Base-by-base conservation (phyloP, 2,888 invertebrate species). In the Sphaerophoria rueppellii region DNA sequence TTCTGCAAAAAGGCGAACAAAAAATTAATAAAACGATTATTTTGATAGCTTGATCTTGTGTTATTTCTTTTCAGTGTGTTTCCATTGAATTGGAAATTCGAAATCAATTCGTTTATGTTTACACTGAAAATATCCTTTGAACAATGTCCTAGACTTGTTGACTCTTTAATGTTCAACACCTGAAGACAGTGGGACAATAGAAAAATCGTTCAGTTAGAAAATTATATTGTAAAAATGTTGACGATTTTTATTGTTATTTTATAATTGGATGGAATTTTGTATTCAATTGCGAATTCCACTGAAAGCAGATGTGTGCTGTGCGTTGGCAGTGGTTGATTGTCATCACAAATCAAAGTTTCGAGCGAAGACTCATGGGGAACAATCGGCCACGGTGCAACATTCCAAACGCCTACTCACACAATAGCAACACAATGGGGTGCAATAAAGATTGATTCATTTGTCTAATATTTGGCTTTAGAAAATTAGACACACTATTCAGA, bases 401-500 rank as follows among this genome's bases (percentile, higher is more conserved):
- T 63, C 48, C 58, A 35, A 85, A 85, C 85, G 85, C 85, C 85
- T 70, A 69, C 76, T 73, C 73, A 48, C 35, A 72, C 82, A 82
- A 76, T 82, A 60, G 54, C 34, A 2, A 24, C 57, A 85, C 81
- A 81, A 85, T 63, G 55, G 48, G 50, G 37, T 48, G 61, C 65
- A 85, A 85, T 85, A 85, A 77, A 77, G 76, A 76, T 60, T 72
- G 76, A 73, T 70, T 77, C 85, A 85, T 85, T 85, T 81, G 72
- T 80, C 63, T 81, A 85, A 85, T 85, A 76, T 81, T 81, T 81
- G 85, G 85, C 85, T 85, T 81, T 85, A 81, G 81, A 85, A 85
- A 85, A 85, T 85, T 85, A 85, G 85, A 70, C 75, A 32, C 70
- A 63, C 85, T 81, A 85, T 85, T 85, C 24, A 24, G 73, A 81